Evolutionary conservation across 2,888 invertebrate species (phyloP).

Genomic region (Caenorhabditis sinica): DNA sequence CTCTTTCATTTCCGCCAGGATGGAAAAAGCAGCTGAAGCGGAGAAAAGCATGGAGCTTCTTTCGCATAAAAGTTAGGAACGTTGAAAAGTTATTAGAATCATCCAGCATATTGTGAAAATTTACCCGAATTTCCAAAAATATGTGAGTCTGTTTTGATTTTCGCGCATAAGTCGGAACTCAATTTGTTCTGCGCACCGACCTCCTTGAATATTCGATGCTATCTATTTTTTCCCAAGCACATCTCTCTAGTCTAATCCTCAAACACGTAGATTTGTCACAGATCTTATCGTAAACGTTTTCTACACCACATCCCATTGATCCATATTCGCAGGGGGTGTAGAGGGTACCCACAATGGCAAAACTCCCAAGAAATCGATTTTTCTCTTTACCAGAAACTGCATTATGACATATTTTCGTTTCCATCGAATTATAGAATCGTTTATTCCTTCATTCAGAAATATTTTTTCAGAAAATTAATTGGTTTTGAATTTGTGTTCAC

Average conservation of each 20-base stretch:
- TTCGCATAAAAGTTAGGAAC: too few relatives aligned
- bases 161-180: constrained; percentile 27
- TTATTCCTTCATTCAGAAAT: background rate
- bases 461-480: background rate
- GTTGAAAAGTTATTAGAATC: too few relatives aligned
- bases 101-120: too few relatives aligned
- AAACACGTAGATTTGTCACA: background rate
- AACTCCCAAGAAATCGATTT: too few relatives aligned
- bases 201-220: constrained; percentile 22
- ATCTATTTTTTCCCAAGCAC: constrained; percentile 7
- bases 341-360: too few relatives aligned
- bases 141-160: too few relatives aligned
- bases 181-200: constrained; percentile 19
- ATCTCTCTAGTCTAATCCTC: background rate
- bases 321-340: too few relatives aligned
- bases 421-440: background rate
- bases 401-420: too few relatives aligned
- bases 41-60: too few relatives aligned
- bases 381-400: too few relatives aligned
- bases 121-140: too few relatives aligned
- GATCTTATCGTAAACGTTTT: background rate
- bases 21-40: background rate
- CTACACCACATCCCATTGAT: background rate
- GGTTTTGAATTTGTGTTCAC: background rate
- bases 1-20: constrained; percentile 3